Percentiles rank a stretch among this genome's conserved stretches.
Conservation (phyloP, 2,797 vertebrate species). For the Geotrypetes seraphini region DNA sequence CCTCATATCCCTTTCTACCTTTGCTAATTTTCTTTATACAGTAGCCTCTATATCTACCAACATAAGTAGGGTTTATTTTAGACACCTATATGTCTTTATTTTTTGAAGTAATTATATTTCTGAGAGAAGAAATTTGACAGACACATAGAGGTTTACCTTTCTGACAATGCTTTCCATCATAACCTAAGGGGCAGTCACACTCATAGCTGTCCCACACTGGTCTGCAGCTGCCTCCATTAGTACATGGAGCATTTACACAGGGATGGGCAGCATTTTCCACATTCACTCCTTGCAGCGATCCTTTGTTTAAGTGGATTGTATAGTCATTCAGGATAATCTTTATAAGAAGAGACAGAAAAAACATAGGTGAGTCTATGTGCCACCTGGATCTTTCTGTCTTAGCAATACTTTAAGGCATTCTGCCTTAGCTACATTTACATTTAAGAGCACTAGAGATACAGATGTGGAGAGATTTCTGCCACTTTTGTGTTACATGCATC, state of each 20-base stretch:
- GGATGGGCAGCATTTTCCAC: constrained; percentile 76
- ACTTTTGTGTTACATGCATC: too few species aligned
- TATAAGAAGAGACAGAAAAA: not conserved
- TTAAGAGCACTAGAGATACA: not conserved
- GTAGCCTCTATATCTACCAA: too few species aligned
- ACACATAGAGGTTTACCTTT: constrained; percentile 72
- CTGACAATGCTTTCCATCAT: constrained; percentile 82
- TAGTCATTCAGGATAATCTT: constrained; percentile 84
- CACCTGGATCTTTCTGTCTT: not conserved
- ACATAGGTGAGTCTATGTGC: not conserved
- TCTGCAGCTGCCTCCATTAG: constrained; percentile 78
- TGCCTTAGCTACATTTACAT: not conserved
- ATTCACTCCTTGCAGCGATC: constrained; percentile 70
- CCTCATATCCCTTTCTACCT: too few species aligned
- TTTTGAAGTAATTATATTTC: too few species aligned
- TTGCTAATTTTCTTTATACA: too few species aligned
- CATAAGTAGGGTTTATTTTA: too few species aligned
- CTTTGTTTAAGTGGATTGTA: constrained; percentile 61
- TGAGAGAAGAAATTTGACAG: too few species aligned
- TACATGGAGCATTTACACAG: constrained; percentile 74
- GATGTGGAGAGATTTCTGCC: too few species aligned
- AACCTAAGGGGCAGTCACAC: constrained; percentile 90
- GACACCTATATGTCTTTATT: too few species aligned
- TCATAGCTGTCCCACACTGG: constrained; percentile 84
- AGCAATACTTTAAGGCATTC: not conserved